Evolutionary conservation across 2,888 invertebrate genomes (phyloP), one percentile per base, ranked within the genome.

Genomic region (Ariolimax columbianus): DNA sequence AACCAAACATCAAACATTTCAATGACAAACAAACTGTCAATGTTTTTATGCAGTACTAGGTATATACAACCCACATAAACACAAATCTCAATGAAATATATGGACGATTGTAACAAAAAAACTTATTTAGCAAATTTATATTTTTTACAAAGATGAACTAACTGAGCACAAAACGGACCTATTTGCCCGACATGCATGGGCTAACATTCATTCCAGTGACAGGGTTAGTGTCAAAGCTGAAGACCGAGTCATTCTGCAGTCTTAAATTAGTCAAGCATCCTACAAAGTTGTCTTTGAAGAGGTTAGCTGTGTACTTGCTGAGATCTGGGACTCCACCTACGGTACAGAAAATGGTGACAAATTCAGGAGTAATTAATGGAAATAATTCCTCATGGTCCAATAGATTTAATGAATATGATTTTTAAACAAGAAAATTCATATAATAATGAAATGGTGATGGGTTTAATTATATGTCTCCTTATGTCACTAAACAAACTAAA

Each of bases 291-390:
- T 89, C 63, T 11, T 85, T 87, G 86, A 89, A 91, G 82, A 87
- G 84, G 6, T 87, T 88, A 30, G 88, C 91, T 63, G 92, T 92
- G 91, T 91, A 91, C 1, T 82, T 63, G 7, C 84, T 85, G 40
- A 91, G 81, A 43, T 90, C 86, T n/a, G 93, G 91, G 1, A 92
- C 91, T 40, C 93, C 93, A 90, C 93, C 92, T 93, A 33, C 2
- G 43, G 14, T 30, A n/a, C 6, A n/a, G n/a, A 63, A n/a, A 2
- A 9, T 17, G 55, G 55, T 19, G 3, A 55, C 9, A 55, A 11
- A 55, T 23, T 55, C 19, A 55, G 14, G n/a, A n/a, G n/a, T n/a
- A n/a, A n/a, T n/a, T n/a, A n/a, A n/a, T n/a, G n/a, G n/a, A n/a
- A n/a, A n/a, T n/a, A n/a, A n/a, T n/a, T n/a, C n/a, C n/a, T n/a